Percentiles rank a stretch among this genome's conserved stretches.
Evolutionary conservation across 2,888 invertebrate species (phyloP).

Genomic region (Tipula helvola): DNA sequence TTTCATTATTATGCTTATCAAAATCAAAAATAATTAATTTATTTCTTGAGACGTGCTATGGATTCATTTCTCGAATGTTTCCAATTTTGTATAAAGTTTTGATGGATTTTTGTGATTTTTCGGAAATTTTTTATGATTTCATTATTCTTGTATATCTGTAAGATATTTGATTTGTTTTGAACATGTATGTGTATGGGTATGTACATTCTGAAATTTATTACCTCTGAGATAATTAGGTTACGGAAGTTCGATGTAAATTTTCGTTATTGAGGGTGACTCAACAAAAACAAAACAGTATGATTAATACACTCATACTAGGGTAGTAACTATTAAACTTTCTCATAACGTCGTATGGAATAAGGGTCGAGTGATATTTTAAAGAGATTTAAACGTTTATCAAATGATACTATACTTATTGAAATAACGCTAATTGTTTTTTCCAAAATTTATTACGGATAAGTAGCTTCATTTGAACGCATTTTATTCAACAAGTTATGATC

Average conservation of each 20-base stretch:
- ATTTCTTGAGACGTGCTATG: neutral
- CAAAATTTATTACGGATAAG: too few species aligned
- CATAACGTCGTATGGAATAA: too few species aligned
- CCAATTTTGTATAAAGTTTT: neutral
- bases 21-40: neutral
- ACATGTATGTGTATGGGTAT: neutral
- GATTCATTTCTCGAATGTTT: neutral
- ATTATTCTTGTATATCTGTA: neutral
- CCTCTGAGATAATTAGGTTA: neutral
- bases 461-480: too few species aligned
- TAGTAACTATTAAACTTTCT: too few species aligned
- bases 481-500: too few species aligned
- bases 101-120: neutral
- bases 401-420: too few species aligned
- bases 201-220: neutral
- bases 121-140: neutral
- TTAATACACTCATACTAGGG: too few species aligned
- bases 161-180: neutral
- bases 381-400: too few species aligned
- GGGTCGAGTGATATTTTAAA: too few species aligned
- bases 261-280: too few species aligned
- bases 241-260: neutral
- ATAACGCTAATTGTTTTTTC: too few species aligned
- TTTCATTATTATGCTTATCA: neutral
- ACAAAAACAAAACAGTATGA: too few species aligned